phyloP scores from a whole-genome alignment of 2,888 invertebrate species.

The Tenthredo amoena region DNA sequence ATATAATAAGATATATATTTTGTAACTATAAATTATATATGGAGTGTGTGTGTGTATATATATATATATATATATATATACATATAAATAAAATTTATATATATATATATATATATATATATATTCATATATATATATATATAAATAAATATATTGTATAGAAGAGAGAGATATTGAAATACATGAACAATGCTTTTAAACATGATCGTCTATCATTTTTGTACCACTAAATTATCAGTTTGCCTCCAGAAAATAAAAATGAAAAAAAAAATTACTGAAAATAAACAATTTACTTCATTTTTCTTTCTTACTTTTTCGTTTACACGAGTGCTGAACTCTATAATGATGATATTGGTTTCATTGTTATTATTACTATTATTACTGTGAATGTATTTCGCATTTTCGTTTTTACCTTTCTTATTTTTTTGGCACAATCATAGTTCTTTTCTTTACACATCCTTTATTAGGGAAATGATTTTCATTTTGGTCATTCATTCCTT shows the following conservation, averaged over 20 bases:
- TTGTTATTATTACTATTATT: not conserved
- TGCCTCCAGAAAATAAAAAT: slow-evolving; percentile 54
- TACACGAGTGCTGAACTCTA: not conserved
- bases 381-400: slow-evolving; percentile 24
- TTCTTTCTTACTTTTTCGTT: slow-evolving; percentile 22
- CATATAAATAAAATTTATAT: slow-evolving; percentile 75
- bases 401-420: slow-evolving; percentile 32
- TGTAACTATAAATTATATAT: slow-evolving; percentile 77
- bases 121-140: slow-evolving; percentile 75
- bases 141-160: slow-evolving; percentile 75
- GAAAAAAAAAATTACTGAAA: not conserved
- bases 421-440: slow-evolving; percentile 35
- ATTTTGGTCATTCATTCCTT: slow-evolving; percentile 58
- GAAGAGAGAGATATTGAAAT: slow-evolving; percentile 78
- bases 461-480: slow-evolving; percentile 57
- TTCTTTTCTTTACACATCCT: slow-evolving; percentile 44
- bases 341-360: not conserved
- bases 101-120: slow-evolving; percentile 76
- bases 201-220: slow-evolving; percentile 77
- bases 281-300: slow-evolving; percentile 28
- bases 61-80: slow-evolving; percentile 69
- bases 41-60: slow-evolving; percentile 75
- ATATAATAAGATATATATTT: slow-evolving; percentile 72
- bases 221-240: slow-evolving; percentile 73
- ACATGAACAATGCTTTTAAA: slow-evolving; percentile 78